phyloP scores from a whole-genome alignment of 2,113 vertebrate species.

The Mustela lutreola region DNA sequence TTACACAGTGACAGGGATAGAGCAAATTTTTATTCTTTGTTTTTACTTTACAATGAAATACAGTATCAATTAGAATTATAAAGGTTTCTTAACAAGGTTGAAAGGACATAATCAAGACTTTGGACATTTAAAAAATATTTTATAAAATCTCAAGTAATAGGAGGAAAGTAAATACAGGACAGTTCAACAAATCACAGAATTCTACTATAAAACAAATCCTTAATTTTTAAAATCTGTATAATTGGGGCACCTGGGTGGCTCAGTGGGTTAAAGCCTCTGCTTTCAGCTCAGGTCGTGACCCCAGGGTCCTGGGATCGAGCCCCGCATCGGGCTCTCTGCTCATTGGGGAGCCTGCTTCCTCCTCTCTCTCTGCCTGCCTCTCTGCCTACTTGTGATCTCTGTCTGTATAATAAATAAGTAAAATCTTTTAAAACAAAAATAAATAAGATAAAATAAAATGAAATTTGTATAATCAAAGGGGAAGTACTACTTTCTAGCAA shows the following conservation, averaged over 20 bases:
- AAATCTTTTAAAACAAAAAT: no score
- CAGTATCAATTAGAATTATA: background rate
- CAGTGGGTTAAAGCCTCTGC: no score
- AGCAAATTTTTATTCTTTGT: background rate
- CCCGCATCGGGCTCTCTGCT: no score
- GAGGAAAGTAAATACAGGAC: background rate
- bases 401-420: no score
- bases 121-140: background rate
- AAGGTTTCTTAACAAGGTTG: background rate
- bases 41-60: background rate
- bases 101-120: background rate
- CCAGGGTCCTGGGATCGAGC: no score
- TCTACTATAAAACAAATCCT: background rate
- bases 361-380: no score
- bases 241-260: background rate
- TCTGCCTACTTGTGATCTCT: no score
- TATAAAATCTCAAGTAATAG: conserved; percentile 19
- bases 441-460: no score
- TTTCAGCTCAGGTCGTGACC: no score
- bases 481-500: background rate
- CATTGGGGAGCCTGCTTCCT: no score
- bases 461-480: background rate
- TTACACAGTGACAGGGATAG: background rate
- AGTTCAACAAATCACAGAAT: background rate
- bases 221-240: background rate